Percentiles rank a stretch among this genome's conserved stretches.
These are phyloP conservation scores for Acyrthosiphon pisum DNA, from an alignment of 1,140 invertebrate genomes.

Conservation along the genomic window DNA sequence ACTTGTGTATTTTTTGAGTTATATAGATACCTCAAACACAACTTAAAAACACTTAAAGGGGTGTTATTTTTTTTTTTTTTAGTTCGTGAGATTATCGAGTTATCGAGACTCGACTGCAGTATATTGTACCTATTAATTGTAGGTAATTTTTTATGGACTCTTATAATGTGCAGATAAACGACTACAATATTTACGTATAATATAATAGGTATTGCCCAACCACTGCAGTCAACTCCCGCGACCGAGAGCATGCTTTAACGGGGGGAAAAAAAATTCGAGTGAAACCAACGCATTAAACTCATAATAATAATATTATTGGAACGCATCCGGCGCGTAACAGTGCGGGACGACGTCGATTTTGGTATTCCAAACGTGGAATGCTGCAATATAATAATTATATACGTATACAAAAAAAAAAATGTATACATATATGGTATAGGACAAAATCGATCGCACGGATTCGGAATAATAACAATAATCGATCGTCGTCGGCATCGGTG, in stretches of 20 bases:
- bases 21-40: no score
- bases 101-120: no score
- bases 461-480: slow-evolving; percentile 15
- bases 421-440: background rate
- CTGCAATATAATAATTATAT: background rate
- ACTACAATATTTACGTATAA: background rate
- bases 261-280: background rate
- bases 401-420: background rate
- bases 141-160: background rate
- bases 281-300: background rate
- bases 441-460: background rate
- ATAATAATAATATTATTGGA: background rate
- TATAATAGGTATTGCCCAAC: background rate
- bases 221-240: no score
- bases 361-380: slow-evolving; percentile 10
- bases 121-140: no score
- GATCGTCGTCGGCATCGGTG: background rate
- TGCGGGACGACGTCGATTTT: background rate
- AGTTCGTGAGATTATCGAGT: no score
- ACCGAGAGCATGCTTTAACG: background rate
- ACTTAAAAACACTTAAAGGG: no score
- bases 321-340: background rate
- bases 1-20: no score
- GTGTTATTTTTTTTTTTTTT: no score
- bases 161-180: background rate